Evolutionary conservation across 2,888 invertebrate species (phyloP).

Genomic region (Torymus aiolomorphi): DNA sequence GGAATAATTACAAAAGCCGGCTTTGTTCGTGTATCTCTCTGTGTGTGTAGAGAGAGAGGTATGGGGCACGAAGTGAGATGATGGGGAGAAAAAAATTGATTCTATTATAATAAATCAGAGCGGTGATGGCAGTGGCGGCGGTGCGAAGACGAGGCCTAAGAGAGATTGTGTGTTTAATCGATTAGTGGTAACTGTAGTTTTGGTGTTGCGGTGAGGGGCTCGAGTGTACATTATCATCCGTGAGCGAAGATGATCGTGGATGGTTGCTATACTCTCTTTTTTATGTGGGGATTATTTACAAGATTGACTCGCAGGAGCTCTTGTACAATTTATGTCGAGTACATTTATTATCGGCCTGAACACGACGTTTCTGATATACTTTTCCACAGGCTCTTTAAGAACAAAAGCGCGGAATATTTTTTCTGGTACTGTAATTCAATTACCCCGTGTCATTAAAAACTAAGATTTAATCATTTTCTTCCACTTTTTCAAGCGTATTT

Average conservation of each 20-base stretch:
- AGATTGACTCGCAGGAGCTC: too few relatives aligned
- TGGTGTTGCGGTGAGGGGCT: slow-evolving; percentile 11
- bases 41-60: neutral
- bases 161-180: slow-evolving; percentile 44
- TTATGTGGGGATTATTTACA: too few relatives aligned
- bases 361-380: neutral
- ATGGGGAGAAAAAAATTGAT: slow-evolving; percentile 20
- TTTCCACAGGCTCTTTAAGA: neutral
- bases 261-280: too few relatives aligned
- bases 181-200: slow-evolving; percentile 44
- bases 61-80: neutral
- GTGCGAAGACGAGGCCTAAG: slow-evolving; percentile 2
- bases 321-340: slow-evolving; percentile 17
- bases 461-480: too few relatives aligned
- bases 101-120: slow-evolving; percentile 30
- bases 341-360: neutral
- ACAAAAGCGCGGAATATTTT: neutral
- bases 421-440: too few relatives aligned
- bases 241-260: slow-evolving; percentile 2
- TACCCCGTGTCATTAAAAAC: too few relatives aligned
- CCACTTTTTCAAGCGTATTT: too few relatives aligned
- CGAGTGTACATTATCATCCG: slow-evolving; percentile 7
- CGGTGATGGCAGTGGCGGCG: neutral
- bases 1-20: slow-evolving; percentile 45
- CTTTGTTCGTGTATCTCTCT: slow-evolving; percentile 24